Base-by-base conservation (phyloP, 2,888 invertebrate genomes). In the Nymphalis urticae region DNA sequence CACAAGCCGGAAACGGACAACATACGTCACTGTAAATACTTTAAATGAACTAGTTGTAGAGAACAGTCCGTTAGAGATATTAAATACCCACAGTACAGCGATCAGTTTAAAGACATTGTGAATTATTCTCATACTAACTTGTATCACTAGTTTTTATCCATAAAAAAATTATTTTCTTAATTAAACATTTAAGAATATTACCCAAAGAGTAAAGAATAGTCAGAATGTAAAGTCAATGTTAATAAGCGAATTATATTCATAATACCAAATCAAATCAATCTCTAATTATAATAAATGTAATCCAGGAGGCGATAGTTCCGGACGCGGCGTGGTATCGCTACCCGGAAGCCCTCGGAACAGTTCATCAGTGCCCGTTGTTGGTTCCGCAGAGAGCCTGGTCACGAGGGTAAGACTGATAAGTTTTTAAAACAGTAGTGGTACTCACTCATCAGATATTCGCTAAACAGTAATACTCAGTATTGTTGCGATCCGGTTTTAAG, bases 371-470 rank as follows among this genome's bases (percentile, higher is more conserved):
- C 97, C 97, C 81, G 96, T 97, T 67, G 95, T 97, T 81, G 98
- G 98, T 73, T 98, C 98, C 77, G 98, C 98, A 54, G 98, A 98
- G 88, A 98, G 97, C 89, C 95, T 99, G 75, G 98, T 99, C 76
- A 98, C 98, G 78, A 95, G 98, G 93, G 97, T 98, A 88, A 93
- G 94, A 84, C 42, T 19, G 19, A 63, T 54, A 42, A 48, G 16
- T n/a, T 60, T 50, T 59, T n/a, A 16, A 51, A 64, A 27, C 53
- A 47, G 27, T 5, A 27, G 5, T 27, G 27, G 6, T 32, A 32
- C 6, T 1, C 27, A 32, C 27, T 32, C 6, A 6, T 32, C 27
- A 32, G 27, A 5, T 32, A 32, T 32, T 32, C 27, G 27, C 27
- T 32, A 32, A 0, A 32, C 27, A 32, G 27, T 6, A 32, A 32